phyloP scores from a whole-genome alignment of 2,888 invertebrate species.

The Ennomos quercinarius region DNA sequence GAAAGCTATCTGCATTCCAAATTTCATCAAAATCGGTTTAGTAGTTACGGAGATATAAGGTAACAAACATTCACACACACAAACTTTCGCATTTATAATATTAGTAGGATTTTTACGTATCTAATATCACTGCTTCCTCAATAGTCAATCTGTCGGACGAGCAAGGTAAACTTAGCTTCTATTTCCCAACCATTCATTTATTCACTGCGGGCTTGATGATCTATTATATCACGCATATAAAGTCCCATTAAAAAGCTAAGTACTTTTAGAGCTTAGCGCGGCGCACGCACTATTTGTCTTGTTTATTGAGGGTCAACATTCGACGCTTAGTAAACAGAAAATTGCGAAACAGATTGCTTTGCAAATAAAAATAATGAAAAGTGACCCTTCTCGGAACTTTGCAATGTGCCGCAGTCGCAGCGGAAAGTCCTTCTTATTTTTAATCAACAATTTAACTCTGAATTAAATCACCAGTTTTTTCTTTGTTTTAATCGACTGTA shows the following conservation, averaged over 20 bases:
- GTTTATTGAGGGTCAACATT: slow-evolving; percentile 48
- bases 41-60: no score
- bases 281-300: slow-evolving; percentile 53
- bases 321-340: slow-evolving; percentile 45
- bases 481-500: no score
- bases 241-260: slow-evolving; percentile 4
- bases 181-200: not conserved
- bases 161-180: no score
- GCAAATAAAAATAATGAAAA: slow-evolving; percentile 73
- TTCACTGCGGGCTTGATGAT: slow-evolving; percentile 4
- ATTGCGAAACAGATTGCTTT: slow-evolving; percentile 63
- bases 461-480: no score
- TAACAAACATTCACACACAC: no score
- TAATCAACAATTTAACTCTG: slow-evolving; percentile 1
- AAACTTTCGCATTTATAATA: no score
- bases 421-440: slow-evolving; percentile 13
- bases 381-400: slow-evolving; percentile 45
- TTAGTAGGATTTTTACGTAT: no score
- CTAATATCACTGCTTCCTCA: no score
- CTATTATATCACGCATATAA: slow-evolving; percentile 2
- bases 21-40: no score
- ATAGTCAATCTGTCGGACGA: no score
- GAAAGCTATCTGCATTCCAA: no score
- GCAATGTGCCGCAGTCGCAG: not conserved
- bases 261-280: not conserved